Base-by-base conservation (phyloP, 2,888 invertebrate species). In the Lypha dubia region DNA sequence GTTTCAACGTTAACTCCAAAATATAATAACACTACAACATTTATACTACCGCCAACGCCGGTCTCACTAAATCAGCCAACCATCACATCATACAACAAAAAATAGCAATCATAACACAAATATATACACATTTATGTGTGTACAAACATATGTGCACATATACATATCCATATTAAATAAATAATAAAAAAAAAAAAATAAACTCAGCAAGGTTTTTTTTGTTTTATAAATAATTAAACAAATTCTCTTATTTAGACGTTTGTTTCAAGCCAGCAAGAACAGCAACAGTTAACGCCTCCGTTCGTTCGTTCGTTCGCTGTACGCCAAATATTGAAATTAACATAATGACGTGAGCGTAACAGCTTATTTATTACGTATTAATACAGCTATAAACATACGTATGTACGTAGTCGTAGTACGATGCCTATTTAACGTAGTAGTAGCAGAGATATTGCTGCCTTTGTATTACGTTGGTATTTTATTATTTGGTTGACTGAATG, bases 31-130 rank as follows among this genome's bases (percentile, higher is more conserved):
- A n/a, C 38, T 22, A 79, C 58, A 58, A 49, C 22, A 60, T 38
- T 75, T 67, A 62, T 24, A 28, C 28, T 28, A 81, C 81, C 84
- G 84, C 84, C 84, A 81, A 84, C 84, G 81, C 84, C 84, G 84
- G 84, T 84, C 84, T 84, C 77, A 77, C 84, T 71, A 53, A 81
- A 81, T 77, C 83, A 83, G 49, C 83, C 83, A 83, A 83, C 67
- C 80, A 81, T 62, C 74, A 70, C 76, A 79, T 67, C 22, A n/a
- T 46, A 68, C 35, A 49, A n/a, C n/a, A n/a, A n/a, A 79, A 35
- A 58, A 41, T 44, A 79, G 60, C 51, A 63, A 62, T 17, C 17
- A 46, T 13, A 38, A 68, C 28, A 77, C 17, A 38, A 8, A 68
- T 20, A 60, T 38, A 58, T 32, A 44, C 15, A 28, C 15, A 51